These are phyloP conservation scores for Heloderma charlesbogerti DNA, from an alignment of 2,113 vertebrate species.

Conservation along the genomic window DNA sequence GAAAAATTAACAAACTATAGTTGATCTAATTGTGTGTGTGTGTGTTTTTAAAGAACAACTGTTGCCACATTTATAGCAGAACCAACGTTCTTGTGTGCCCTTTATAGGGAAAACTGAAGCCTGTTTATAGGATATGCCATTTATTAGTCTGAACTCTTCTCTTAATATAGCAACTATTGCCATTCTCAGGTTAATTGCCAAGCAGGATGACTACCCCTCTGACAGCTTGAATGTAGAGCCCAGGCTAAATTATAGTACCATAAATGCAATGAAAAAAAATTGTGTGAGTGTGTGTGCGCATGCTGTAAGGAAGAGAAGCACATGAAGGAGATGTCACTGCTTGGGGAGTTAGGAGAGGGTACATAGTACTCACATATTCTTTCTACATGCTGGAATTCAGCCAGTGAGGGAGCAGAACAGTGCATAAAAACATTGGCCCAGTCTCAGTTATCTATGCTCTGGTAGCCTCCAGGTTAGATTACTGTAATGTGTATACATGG, in stretches of 20 bases:
- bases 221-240: slow-evolving; percentile 8
- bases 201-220: slow-evolving; percentile 22
- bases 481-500: neutral
- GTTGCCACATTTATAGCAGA: slow-evolving; percentile 25
- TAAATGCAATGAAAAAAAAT: neutral
- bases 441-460: neutral
- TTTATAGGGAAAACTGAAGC: slow-evolving; percentile 13
- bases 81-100: neutral
- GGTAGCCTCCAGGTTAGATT: neutral
- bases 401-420: slow-evolving; percentile 10
- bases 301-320: neutral
- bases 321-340: neutral
- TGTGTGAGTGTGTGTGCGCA: slow-evolving; percentile 12
- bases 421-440: neutral
- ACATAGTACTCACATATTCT: neutral
- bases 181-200: slow-evolving; percentile 42
- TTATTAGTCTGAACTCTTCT: slow-evolving; percentile 31
- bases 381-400: slow-evolving; percentile 3
- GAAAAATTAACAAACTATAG: slow-evolving; percentile 10
- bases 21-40: neutral
- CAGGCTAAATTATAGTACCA: slow-evolving; percentile 28
- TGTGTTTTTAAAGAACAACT: too few species aligned
- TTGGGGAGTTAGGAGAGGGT: neutral
- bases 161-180: neutral
- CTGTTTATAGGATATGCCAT: neutral